Evolutionary conservation across 1,140 invertebrate genomes (phyloP).

Genomic region (Drosophila pallidifrons): DNA sequence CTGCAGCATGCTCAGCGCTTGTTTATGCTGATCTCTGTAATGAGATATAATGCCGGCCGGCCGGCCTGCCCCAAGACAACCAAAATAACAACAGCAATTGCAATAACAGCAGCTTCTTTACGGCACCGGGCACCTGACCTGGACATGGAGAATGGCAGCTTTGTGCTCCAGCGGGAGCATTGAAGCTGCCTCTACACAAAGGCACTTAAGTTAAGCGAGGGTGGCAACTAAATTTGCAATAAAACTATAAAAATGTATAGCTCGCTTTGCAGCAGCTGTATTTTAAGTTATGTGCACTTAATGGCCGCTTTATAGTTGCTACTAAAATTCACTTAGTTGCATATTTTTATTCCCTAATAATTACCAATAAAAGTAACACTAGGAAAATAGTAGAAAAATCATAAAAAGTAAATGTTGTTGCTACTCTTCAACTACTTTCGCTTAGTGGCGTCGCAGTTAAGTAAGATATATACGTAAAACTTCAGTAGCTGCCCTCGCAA

Average conservation of each 20-base stretch:
- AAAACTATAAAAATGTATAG: no score
- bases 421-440: no score
- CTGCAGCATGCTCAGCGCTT: conserved; percentile 72
- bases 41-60: conserved; percentile 83
- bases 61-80: conserved; percentile 43
- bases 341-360: no score
- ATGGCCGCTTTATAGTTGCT: no score
- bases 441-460: no score
- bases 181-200: conserved; percentile 26
- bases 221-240: background rate
- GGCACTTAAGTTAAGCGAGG: conserved; percentile 30
- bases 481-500: background rate
- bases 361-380: no score
- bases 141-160: conserved; percentile 30
- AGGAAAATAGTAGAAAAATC: no score
- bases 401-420: no score
- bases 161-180: conserved; percentile 31
- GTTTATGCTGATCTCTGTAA: conserved; percentile 84
- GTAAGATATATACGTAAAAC: background rate
- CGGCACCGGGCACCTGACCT: conserved; percentile 50
- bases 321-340: no score
- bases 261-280: no score
- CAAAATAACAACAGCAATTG: conserved; percentile 42
- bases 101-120: conserved; percentile 29
- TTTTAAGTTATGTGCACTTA: no score